Evolutionary conservation across 2,888 invertebrate genomes (phyloP), one percentile per base, ranked within the genome.

Genomic region (Geophilus truncorum): DNA sequence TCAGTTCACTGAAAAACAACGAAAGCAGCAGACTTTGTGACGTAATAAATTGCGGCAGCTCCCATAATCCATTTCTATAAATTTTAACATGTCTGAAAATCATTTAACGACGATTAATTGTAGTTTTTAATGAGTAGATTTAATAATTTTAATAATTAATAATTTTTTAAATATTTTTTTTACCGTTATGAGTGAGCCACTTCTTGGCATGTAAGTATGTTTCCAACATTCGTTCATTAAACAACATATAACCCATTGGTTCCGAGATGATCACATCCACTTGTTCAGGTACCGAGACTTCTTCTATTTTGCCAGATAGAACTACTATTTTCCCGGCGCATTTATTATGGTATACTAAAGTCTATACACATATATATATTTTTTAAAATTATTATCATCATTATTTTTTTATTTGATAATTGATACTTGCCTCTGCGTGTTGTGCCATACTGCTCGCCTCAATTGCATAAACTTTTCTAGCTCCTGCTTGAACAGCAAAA

Each of bases 171-270:
- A n/a, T n/a, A n/a, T 21, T 1, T 25, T 80, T 36, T 32, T 83
- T 83, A 87, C 91, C 91, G 86, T 89, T 89, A 25, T 94, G 94
- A 87, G 93, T 93, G 51, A 98, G 90, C 96, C 98, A 99, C 87
- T 98, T 98, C 86, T 98, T 96, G 3, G 98, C 98, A 89, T 98
- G 98, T 82, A 99, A 89, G 89, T 96, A 99, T 0, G 97, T 97
- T 89, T 99, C 99, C 84, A 99, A 90, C 99, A 99, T 99, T 83
- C 98, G 90, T 88, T 99, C 98, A 89, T 99, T 99, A 88, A 97
- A 97, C 81, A 99, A 89, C 98, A 99, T 98, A 87, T 99, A 99
- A n/a, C 98, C 98, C 98, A 99, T 99, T 0, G 98, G 98, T 88
- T 99, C 99, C 0, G 97, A 98, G 84, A 99, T 95, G 84, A 99